Evolutionary conservation across 2,888 invertebrate genomes (phyloP), one percentile per base, ranked within the genome.

Genomic region (Drosophila maculinotata): DNA sequence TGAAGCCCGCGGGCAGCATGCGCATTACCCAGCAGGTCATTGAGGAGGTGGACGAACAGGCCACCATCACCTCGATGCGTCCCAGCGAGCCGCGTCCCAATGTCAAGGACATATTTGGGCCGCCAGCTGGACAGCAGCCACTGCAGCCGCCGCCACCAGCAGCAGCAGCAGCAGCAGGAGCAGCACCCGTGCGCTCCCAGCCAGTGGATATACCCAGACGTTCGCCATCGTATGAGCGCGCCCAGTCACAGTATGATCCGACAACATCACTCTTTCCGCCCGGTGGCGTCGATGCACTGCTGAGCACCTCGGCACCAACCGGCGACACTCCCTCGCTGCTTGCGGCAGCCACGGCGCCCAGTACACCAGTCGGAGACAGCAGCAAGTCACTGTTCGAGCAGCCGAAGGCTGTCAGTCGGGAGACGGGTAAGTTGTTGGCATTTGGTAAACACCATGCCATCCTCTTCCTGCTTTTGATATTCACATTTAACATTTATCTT

Each of bases 11-110:
- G 1, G 91, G 91, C 39, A 94, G 93, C 77, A 93, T 94, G 93
- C 93, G 94, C 81, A 94, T 95, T 10, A 93, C 95, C 0, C 94
- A 95, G 85, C 95, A 95, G 82, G 94, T 95, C 12, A 95, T 95
- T 66, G 95, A 95, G 88, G 95, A 95, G 90, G 94, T 95, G 0
- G 97, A 97, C 87, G 97, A 97, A 87, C 96, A 97, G 90, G 93
- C 94, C 83, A 97, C 96, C 8, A 95, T 96, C 62, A 96, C 95
- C 4, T 96, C 96, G 39, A 94, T 94, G 92, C 94, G 94, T 81
- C 89, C 91, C 49, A 76, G 63, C 17, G 90, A 93, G 92, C 90
- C 81, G 88, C 93, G 94, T 64, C 95, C 95, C 1, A 94, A 93
- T 68, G 94, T 94, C 1, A 93, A 93, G 91, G 93, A 93, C 77